Evolutionary conservation across 2,797 vertebrate species (phyloP).

Genomic region (Streptopelia turtur): DNA sequence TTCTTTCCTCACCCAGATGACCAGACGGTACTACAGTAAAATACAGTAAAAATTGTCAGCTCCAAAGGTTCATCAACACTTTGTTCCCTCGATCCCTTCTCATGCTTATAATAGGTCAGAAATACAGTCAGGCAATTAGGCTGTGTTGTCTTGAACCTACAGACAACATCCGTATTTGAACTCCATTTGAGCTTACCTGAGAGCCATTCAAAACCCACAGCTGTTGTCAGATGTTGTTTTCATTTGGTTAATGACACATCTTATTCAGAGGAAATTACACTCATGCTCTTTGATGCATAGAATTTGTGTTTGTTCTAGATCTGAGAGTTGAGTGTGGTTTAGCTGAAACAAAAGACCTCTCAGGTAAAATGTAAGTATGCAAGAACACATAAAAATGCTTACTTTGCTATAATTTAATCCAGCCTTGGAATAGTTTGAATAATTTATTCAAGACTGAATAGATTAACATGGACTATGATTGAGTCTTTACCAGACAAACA

Average conservation of each 20-base stretch:
- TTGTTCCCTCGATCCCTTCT: not conserved
- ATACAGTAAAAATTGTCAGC: not conserved
- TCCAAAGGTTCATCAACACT: constrained; percentile 2
- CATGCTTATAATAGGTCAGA: not conserved
- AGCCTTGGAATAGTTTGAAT: not conserved
- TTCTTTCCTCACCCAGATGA: not conserved
- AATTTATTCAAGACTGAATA: not conserved
- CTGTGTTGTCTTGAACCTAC: not conserved
- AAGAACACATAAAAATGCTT: not conserved
- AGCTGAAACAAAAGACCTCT: not conserved
- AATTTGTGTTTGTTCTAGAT: not conserved
- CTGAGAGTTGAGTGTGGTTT: not conserved
- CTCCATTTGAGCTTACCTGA: not conserved
- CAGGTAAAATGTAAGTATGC: not conserved
- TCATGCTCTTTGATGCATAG: not conserved
- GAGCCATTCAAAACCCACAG: not conserved
- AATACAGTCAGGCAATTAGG: not conserved
- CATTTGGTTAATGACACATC: not conserved
- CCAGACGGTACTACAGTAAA: not conserved
- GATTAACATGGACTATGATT: not conserved
- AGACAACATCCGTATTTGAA: not conserved
- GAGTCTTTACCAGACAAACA: not conserved
- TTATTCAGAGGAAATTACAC: not conserved
- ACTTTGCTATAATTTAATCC: not conserved
- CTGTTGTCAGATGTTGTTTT: not conserved